These are phyloP conservation scores for Brachypodius melanocephalos DNA, from an alignment of 2,113 vertebrate genomes.

Conservation along the genomic window DNA sequence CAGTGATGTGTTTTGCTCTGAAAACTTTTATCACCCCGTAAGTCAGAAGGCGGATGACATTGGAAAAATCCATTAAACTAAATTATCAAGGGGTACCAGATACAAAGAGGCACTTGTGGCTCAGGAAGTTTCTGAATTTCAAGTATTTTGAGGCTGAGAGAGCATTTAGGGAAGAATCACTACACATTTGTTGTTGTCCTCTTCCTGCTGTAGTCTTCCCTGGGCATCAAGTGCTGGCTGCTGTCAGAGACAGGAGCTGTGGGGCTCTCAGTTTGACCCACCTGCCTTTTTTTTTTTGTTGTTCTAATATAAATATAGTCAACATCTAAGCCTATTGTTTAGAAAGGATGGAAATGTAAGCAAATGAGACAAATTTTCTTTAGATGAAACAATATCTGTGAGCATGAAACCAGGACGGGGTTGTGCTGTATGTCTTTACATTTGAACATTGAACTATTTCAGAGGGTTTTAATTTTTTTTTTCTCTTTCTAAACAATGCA, in stretches of 20 bases:
- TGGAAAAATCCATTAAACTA: background rate
- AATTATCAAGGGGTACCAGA: background rate
- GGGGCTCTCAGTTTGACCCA: background rate
- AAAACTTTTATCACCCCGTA: background rate
- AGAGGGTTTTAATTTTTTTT: background rate
- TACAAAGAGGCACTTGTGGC: background rate
- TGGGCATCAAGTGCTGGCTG: background rate
- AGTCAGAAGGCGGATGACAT: background rate
- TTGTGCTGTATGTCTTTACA: background rate
- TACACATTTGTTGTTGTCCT: background rate
- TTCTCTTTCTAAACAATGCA: background rate
- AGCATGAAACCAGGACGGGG: background rate
- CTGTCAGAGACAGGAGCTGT: background rate
- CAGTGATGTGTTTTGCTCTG: background rate
- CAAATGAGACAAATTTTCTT: background rate
- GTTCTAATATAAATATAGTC: background rate
- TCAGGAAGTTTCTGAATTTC: background rate
- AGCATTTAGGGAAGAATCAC: background rate
- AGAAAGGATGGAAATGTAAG: background rate
- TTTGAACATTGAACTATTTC: background rate
- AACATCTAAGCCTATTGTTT: background rate
- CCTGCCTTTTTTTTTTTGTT: background rate
- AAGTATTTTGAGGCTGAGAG: background rate
- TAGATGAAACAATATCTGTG: background rate
- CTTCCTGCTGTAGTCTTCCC: background rate